Evolutionary conservation across 2,113 vertebrate genomes (phyloP).

Genomic region (Daphoenositta chrysoptera): DNA sequence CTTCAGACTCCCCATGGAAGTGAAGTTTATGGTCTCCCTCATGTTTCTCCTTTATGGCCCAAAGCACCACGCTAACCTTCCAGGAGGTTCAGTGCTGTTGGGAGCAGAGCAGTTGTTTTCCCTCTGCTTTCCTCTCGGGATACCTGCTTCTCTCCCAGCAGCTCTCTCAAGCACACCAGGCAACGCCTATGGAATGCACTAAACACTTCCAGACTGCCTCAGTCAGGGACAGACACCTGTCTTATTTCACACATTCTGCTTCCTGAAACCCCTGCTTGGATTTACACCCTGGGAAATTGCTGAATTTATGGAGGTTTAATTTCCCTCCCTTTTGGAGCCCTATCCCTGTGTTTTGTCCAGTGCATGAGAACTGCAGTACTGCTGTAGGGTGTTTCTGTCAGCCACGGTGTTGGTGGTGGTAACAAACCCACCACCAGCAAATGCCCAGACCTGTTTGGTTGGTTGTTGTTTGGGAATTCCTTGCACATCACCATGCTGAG

Average conservation of each 20-base stretch:
- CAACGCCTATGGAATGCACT: not conserved
- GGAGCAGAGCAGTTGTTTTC: not conserved
- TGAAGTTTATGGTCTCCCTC: not conserved
- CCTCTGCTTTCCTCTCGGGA: not conserved
- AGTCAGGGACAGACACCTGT: constrained; percentile 21
- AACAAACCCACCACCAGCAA: not conserved
- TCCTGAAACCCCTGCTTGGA: constrained; percentile 22
- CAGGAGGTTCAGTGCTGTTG: not conserved
- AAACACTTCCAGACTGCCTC: constrained; percentile 19
- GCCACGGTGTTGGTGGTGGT: not conserved
- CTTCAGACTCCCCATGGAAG: not conserved
- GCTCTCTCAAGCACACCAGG: not conserved
- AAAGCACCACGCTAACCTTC: not conserved
- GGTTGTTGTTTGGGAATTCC: not conserved
- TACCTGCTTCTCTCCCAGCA: not conserved
- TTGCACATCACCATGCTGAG: not conserved
- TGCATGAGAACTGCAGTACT: not conserved
- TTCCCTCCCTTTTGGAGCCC: not conserved
- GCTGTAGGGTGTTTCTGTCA: not conserved
- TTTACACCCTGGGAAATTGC: constrained; percentile 35
- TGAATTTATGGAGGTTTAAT: not conserved
- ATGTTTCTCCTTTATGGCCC: not conserved
- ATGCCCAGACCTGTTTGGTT: not conserved
- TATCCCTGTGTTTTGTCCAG: not conserved
- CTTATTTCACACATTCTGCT: constrained; percentile 29